Conservation (phyloP, 2,113 vertebrate species). For the Thinocorus orbignyianus region DNA sequence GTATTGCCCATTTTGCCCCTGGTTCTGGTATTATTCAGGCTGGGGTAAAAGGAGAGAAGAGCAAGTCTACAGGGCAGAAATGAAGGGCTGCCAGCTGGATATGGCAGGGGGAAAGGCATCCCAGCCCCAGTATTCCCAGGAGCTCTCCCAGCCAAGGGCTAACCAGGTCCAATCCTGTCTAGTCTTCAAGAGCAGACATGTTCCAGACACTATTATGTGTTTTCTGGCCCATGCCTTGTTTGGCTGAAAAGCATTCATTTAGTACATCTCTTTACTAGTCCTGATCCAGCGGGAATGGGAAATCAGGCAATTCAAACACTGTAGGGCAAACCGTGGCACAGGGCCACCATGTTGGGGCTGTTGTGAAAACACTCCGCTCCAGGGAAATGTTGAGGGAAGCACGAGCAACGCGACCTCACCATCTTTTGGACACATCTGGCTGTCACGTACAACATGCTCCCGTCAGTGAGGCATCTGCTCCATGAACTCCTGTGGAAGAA, state of each 20-base stretch:
- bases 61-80: not conserved
- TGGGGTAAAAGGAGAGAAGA: not conserved
- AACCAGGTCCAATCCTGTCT: not conserved
- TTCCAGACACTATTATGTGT: not conserved
- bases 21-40: not conserved
- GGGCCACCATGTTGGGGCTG: rapidly evolving
- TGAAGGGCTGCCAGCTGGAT: not conserved
- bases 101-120: not conserved
- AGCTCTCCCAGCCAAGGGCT: not conserved
- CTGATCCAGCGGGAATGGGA: not conserved
- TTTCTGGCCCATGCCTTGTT: not conserved
- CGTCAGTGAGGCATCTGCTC: not conserved
- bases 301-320: not conserved
- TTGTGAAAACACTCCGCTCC: rapidly evolving
- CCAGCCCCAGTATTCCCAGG: not conserved
- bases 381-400: not conserved
- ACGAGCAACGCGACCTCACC: not conserved
- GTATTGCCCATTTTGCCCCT: not conserved
- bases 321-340: not conserved
- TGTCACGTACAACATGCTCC: not conserved
- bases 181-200: not conserved
- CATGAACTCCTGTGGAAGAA: rapidly evolving
- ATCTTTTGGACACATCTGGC: not conserved
- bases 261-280: not conserved
- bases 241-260: not conserved